A percentile compares a stretch with the other conserved stretches of the same genome.
Conservation (phyloP, 2,113 vertebrate genomes). For the Passer domesticus region DNA sequence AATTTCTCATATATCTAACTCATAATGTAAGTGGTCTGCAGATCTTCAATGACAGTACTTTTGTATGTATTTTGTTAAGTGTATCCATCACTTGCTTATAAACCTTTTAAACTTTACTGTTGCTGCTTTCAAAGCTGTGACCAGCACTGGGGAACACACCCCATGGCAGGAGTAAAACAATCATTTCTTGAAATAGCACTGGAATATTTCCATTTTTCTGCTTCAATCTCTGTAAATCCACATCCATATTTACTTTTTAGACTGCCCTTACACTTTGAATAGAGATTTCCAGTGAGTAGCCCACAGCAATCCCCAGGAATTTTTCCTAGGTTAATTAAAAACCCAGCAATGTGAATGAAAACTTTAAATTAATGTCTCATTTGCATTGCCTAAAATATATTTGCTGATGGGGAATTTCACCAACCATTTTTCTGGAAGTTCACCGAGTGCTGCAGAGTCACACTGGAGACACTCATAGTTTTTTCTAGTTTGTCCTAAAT, state of each 20-base stretch:
- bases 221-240: background rate
- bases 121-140: background rate
- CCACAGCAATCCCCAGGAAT: constrained; percentile 54
- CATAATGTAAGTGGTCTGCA: background rate
- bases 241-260: constrained; percentile 23
- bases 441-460: background rate
- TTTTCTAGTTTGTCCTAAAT: background rate
- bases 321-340: constrained; percentile 60
- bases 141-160: background rate
- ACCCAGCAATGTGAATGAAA: constrained; percentile 32
- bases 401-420: constrained; percentile 14
- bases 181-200: background rate
- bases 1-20: background rate
- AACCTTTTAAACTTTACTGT: background rate
- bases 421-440: background rate
- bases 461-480: background rate
- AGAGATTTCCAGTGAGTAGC: constrained; percentile 38
- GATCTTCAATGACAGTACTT: background rate
- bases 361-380: constrained; percentile 47
- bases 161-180: background rate
- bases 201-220: background rate
- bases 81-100: background rate
- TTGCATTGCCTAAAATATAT: constrained; percentile 53
- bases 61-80: background rate
- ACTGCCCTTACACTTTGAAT: background rate